phyloP scores from a whole-genome alignment of 2,797 vertebrate species.

The Numenius phaeopus region DNA sequence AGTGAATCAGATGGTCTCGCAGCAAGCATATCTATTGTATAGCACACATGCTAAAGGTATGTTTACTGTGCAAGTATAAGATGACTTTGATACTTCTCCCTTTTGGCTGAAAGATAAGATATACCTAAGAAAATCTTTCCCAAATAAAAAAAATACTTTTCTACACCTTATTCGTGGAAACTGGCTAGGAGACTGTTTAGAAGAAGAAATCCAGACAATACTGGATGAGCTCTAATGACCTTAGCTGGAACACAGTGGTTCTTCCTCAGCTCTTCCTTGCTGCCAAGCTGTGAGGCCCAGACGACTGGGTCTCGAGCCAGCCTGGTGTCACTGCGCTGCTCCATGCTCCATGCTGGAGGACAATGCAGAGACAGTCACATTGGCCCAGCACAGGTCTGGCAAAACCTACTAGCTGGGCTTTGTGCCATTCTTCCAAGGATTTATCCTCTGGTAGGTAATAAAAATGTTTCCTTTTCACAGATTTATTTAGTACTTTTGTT shows the following conservation, averaged over 20 bases:
- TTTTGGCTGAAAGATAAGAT: background rate
- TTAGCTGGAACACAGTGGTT: background rate
- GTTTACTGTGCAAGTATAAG: background rate
- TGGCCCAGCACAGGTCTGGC: background rate
- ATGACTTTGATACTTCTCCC: background rate
- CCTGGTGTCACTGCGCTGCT: background rate
- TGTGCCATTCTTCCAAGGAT: background rate
- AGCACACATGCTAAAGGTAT: fast-evolving
- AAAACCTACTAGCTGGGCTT: background rate
- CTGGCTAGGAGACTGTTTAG: background rate
- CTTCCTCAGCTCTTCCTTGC: background rate
- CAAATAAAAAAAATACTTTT: background rate
- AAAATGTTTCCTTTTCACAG: background rate
- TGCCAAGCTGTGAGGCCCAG: background rate
- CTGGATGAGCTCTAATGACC: background rate
- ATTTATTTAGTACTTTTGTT: background rate
- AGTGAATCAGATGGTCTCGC: background rate
- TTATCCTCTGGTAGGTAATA: background rate
- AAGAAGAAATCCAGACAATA: background rate
- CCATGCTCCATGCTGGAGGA: background rate
- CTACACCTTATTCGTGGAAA: background rate
- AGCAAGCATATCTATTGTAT: background rate
- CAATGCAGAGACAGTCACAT: background rate
- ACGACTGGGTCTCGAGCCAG: background rate
- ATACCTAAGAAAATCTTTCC: background rate